These are phyloP conservation scores for Cladopsammia gracilis DNA, from an alignment of 64 coral and sea anemone species.

Conservation along the genomic window DNA sequence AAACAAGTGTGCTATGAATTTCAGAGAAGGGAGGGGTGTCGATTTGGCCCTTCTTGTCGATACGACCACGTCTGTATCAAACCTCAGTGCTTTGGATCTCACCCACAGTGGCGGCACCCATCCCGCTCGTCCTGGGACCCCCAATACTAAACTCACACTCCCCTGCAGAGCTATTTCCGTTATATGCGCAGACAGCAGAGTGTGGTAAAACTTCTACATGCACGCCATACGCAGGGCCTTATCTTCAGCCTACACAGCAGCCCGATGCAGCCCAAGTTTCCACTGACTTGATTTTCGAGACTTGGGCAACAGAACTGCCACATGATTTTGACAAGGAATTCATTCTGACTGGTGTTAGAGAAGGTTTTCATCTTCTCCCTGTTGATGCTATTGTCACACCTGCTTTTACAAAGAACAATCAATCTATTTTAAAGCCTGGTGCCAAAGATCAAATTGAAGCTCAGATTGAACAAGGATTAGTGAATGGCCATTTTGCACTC, in stretches of 20 bases:
- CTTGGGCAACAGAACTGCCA: conserved; percentile 58
- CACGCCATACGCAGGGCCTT: conserved; percentile 11
- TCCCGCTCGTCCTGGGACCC: neutral
- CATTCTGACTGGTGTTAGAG: conserved; percentile 47
- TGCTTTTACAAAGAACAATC: neutral
- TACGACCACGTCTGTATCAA: conserved; percentile 39
- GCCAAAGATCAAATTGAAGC: neutral
- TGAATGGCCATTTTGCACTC: neutral
- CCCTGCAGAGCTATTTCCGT: conserved; percentile 26
- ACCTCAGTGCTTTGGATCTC: conserved; percentile 31
- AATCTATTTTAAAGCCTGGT: neutral
- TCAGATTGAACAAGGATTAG: neutral
- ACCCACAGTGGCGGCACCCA: conserved; percentile 33
- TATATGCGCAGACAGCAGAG: conserved; percentile 28
- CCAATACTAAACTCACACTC: conserved; percentile 48
- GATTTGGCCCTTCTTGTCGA: conserved; percentile 19
- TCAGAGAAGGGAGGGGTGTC: conserved; percentile 19
- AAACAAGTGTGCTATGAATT: conserved; percentile 64
- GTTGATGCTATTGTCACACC: conserved; percentile 4
- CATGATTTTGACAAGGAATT: conserved; percentile 52
- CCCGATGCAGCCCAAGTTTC: conserved; percentile 72
- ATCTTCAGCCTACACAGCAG: conserved; percentile 26
- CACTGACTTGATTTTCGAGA: conserved; percentile 70
- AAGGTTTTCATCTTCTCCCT: conserved; percentile 30
- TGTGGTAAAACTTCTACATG: neutral